Evolutionary conservation across 1,140 invertebrate genomes (phyloP), one percentile per base, ranked within the genome.

Genomic region (Drepana arcuata): DNA sequence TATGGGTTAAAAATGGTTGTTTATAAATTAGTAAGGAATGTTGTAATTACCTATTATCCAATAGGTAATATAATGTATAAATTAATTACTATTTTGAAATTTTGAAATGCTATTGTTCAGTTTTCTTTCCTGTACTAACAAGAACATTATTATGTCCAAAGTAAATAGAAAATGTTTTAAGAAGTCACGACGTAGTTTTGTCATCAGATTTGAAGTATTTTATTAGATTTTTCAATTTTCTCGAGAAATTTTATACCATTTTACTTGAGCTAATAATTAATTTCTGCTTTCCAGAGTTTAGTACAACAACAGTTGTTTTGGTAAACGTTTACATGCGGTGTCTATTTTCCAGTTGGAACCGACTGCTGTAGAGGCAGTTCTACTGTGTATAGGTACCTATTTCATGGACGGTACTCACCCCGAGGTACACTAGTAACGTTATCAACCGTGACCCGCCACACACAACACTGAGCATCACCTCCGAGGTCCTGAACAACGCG

Each of bases 401-500:
- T 21, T 21, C 18, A 4, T 5, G 18, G 4, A 4, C 40, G 7
- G 31, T 40, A 69, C 65, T 66, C 58, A 69, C 65, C 65, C 18
- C 4, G 4, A 34, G n/a, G n/a, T n/a, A n/a, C n/a, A n/a, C n/a
- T n/a, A n/a, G n/a, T n/a, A n/a, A n/a, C 38, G 36, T 34, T 36
- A 13, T 16, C 14, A 24, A 48, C 41, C 34, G 40, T 40, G 31
- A 37, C 41, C 39, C 27, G 52, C 60, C 67, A 74, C 71, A 68
- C 74, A 79, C 74, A 63, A 53, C 65, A 65, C 32, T 48, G 45
- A 49, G 33, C n/a, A 2, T 3, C 65, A 69, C 58, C 49, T 39
- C 29, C 24, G 26, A 10, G 42, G 18, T 26, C 25, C 25, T 15
- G 14, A 36, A 37, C 38, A 32, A 41, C 33, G 18, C 18, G 4